These are phyloP conservation scores for Dufourea novaeangliae DNA, from an alignment of 1,140 invertebrate species.

Conservation along the genomic window DNA sequence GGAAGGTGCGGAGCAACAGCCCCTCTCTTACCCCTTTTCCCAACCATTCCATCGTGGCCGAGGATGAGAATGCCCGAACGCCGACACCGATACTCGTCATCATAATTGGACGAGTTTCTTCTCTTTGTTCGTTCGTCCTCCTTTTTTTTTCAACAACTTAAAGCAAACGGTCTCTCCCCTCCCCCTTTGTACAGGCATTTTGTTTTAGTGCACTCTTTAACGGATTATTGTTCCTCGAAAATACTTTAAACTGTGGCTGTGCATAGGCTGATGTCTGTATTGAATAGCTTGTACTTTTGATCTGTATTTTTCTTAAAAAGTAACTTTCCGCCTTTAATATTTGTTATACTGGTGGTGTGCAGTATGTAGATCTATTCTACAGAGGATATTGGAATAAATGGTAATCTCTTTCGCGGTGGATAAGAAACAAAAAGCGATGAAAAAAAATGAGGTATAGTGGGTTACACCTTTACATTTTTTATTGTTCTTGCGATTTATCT, in stretches of 20 bases:
- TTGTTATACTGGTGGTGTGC: too few relatives aligned
- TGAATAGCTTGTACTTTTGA: too few relatives aligned
- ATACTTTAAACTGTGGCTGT: neutral
- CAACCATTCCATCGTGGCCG: constrained; percentile 41
- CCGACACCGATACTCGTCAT: constrained; percentile 65
- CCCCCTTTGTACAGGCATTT: constrained; percentile 1
- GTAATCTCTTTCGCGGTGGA: too few relatives aligned
- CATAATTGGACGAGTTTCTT: constrained; percentile 66
- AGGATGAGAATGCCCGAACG: constrained; percentile 64
- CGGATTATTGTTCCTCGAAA: neutral
- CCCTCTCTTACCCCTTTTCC: constrained; percentile 41
- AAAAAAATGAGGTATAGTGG: too few relatives aligned
- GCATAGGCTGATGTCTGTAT: too few relatives aligned
- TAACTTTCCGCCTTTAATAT: too few relatives aligned
- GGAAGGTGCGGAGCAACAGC: constrained; percentile 62
- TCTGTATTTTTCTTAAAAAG: too few relatives aligned
- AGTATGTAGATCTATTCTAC: too few relatives aligned
- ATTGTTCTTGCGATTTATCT: too few relatives aligned
- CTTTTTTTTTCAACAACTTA: constrained; percentile 23
- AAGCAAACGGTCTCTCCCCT: constrained; percentile 10
- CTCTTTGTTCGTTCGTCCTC: constrained; percentile 21
- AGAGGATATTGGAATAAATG: too few relatives aligned
- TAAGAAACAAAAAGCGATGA: too few relatives aligned
- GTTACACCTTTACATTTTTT: too few relatives aligned
- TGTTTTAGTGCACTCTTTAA: constrained; percentile 18